Evolutionary conservation across 2,113 vertebrate genomes (phyloP).

Genomic region (Lampris incognitus): DNA sequence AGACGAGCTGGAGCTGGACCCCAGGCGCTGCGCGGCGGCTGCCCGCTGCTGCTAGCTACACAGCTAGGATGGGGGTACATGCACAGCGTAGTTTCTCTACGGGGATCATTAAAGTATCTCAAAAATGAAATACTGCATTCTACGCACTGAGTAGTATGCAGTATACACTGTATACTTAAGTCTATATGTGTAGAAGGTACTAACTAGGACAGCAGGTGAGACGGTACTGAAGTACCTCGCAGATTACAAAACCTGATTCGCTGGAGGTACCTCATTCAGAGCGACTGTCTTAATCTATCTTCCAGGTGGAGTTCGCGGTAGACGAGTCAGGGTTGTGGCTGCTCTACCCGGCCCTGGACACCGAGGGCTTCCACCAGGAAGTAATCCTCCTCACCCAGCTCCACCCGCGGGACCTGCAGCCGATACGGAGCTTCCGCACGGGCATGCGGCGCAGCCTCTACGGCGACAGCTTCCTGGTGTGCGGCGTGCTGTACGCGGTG

Average conservation of each 20-base stretch:
- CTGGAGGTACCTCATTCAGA: too few species aligned
- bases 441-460: constrained; percentile 90
- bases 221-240: background rate
- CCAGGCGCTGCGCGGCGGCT: too few species aligned
- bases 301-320: constrained; percentile 91
- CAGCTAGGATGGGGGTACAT: too few species aligned
- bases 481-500: constrained; percentile 92
- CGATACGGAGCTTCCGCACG: constrained; percentile 90
- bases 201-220: too few species aligned
- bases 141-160: too few species aligned
- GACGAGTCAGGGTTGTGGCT: constrained; percentile 96
- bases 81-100: too few species aligned
- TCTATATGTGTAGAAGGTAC: too few species aligned
- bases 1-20: too few species aligned
- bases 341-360: constrained; percentile 92
- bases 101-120: too few species aligned
- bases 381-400: constrained; percentile 92
- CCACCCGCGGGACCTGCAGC: constrained; percentile 86
- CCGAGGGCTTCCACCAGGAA: constrained; percentile 91
- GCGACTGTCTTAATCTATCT: constrained; percentile 27
- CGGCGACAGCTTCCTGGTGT: constrained; percentile 94
- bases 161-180: too few species aligned
- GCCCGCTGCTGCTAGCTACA: too few species aligned
- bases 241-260: constrained; percentile 12
- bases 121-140: too few species aligned